Evolutionary conservation across 2,113 vertebrate genomes (phyloP).

Genomic region (Uria lomvia): DNA sequence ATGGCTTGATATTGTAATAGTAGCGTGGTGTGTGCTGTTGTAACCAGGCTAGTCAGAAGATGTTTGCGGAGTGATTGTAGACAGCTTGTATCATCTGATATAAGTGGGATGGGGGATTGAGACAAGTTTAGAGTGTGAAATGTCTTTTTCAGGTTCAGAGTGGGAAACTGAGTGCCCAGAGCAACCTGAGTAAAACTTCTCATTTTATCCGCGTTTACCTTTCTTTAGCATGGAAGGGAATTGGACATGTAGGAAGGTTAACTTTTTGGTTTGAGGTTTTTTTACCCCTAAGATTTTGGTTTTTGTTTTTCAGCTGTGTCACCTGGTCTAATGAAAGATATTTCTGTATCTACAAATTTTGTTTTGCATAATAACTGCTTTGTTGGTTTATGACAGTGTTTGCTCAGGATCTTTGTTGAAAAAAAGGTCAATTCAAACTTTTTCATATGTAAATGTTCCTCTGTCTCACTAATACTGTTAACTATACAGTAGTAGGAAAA

Average conservation of each 20-base stretch:
- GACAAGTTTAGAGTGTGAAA: neutral
- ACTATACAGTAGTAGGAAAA: neutral
- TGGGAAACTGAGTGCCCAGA: neutral
- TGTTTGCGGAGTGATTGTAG: neutral
- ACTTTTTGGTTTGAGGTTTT: neutral
- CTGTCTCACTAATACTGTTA: neutral
- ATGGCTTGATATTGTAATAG: neutral
- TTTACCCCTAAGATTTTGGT: neutral
- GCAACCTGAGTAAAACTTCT: neutral
- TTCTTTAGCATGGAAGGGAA: neutral
- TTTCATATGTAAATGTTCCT: neutral
- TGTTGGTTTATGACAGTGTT: neutral
- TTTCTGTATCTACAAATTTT: neutral
- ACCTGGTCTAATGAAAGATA: neutral
- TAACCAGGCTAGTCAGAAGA: neutral
- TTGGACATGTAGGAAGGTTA: neutral
- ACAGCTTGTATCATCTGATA: neutral
- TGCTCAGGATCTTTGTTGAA: neutral
- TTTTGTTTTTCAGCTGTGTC: neutral
- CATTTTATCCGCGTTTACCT: neutral
- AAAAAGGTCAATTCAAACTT: neutral
- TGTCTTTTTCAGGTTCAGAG: neutral
- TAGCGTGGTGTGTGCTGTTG: accelerated
- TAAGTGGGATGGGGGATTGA: no score
- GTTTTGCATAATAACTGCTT: neutral